Evolutionary conservation across 2,888 invertebrate genomes (phyloP).

Genomic region (Platycnemis pennipes): DNA sequence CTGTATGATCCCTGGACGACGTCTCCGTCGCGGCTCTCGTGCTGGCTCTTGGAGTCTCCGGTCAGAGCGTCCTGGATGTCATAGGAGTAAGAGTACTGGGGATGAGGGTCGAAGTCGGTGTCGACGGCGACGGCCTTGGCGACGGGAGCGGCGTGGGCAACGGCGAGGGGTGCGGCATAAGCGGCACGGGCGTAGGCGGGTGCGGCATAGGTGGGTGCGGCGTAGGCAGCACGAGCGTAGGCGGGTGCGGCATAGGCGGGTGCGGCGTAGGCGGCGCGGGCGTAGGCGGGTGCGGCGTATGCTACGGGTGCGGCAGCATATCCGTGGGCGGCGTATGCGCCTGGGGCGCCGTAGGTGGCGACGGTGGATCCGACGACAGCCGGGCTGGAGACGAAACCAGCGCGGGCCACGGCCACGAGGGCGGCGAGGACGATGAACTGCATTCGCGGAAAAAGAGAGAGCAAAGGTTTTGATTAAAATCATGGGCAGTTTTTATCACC

Average conservation of each 20-base stretch:
- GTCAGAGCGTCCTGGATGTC: conserved; percentile 68
- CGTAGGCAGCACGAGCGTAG: conserved; percentile 50
- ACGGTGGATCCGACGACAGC: conserved; percentile 77
- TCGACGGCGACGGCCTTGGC: conserved; percentile 64
- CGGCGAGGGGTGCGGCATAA: conserved; percentile 35
- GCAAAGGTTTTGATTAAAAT: neutral
- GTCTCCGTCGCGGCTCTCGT: conserved; percentile 69
- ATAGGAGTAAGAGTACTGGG: conserved; percentile 69
- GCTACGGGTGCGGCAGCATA: conserved; percentile 73
- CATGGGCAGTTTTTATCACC: neutral
- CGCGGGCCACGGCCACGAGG: conserved; percentile 78
- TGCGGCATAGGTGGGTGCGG: conserved; percentile 68
- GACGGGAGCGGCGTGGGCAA: conserved; percentile 61
- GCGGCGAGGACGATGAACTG: conserved; percentile 80
- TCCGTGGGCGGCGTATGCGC: conserved; percentile 54
- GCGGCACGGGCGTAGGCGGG: conserved; percentile 68
- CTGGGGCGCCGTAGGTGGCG: conserved; percentile 77
- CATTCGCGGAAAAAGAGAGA: neutral
- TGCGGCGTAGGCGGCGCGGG: conserved; percentile 46
- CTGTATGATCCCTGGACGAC: conserved; percentile 66
- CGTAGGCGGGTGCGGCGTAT: conserved; percentile 43
- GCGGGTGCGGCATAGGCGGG: conserved; percentile 61
- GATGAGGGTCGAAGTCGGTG: conserved; percentile 69
- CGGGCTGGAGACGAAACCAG: conserved; percentile 78
- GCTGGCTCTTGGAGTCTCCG: conserved; percentile 69